Base-by-base conservation (phyloP, 2,797 vertebrate species). In the Limnodromus scolopaceus region DNA sequence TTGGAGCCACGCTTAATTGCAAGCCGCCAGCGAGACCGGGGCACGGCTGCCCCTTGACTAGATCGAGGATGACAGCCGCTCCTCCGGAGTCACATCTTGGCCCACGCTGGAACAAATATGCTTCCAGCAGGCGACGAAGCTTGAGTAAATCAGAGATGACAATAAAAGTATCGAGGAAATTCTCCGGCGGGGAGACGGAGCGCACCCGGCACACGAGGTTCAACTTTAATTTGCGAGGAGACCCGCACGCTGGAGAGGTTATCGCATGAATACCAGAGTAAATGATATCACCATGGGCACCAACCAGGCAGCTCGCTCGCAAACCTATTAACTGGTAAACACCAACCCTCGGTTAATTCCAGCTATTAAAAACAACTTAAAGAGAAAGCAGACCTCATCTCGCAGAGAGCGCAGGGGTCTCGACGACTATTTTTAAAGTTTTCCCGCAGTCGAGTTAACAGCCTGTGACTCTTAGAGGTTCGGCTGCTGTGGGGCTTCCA, bases 311-410 rank as follows among this genome's bases (percentile, higher is more conserved):
- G 95, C 92, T 68, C 25, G 55, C 92, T 93, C 80, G 36, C 86
- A 85, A 91, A 58, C 75, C 89, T 86, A 16, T 87, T 93, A 95
- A 81, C 93, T 84, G 83, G 93, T 91, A 97, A 97, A 96, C 92
- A 93, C 87, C 96, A 81, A 71, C 95, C 95, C 78, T 92, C 45
- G 13, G 63, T 97, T 97, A 95, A 98, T 97, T 97, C 97, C 93
- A 82, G 96, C 97, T 97, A 98, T 98, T 98, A 98, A 98, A 98
- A 98, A 96, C 95, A 97, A 97, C 95, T 96, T 96, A 89, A 94
- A 97, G 97, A 96, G 92, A 96, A 98, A 97, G 97, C 97, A 89
- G 74, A 96, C 88, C 97, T 98, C 95, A 96, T 97, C 98, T 96
- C 20, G n/a, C 89, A 92, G 78, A 45, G 91, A 97, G 96, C 32